These are phyloP conservation scores for Alectura lathami DNA, from an alignment of 2,113 vertebrate species.

Conservation along the genomic window DNA sequence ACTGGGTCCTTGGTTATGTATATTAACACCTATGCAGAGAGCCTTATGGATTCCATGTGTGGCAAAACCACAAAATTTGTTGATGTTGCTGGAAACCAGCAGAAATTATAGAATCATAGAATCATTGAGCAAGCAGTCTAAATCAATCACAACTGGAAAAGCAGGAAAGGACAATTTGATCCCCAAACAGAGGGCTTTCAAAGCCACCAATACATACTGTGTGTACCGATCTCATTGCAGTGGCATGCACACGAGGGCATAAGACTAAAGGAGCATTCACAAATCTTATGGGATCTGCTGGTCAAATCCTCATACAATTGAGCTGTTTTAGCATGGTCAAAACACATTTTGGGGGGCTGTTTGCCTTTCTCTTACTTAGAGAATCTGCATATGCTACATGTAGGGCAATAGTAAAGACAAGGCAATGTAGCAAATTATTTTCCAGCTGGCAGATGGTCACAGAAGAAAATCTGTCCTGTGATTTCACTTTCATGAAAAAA, in stretches of 20 bases:
- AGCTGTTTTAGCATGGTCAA: not conserved
- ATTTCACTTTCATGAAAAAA: not conserved
- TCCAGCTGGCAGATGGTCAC: not conserved
- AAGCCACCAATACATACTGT: rapidly evolving
- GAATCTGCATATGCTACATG: rapidly evolving
- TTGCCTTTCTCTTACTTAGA: not conserved
- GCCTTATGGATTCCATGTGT: not conserved
- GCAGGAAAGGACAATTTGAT: rapidly evolving
- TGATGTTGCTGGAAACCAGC: rapidly evolving
- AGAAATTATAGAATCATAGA: not conserved
- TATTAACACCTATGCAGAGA: not conserved
- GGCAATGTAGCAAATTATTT: not conserved
- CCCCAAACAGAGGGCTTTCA: rapidly evolving
- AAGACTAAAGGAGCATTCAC: not conserved
- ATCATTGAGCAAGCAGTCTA: not conserved
- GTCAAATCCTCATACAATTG: not conserved
- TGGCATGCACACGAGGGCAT: too few relatives aligned
- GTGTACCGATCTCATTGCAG: not conserved
- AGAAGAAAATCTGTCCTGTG: not conserved
- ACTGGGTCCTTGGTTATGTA: not conserved
- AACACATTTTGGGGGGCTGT: not conserved
- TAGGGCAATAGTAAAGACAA: not conserved
- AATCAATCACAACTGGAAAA: not conserved
- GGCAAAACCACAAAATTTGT: not conserved
- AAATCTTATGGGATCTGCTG: not conserved